Conservation (phyloP, 1,140 invertebrate species). For the Bombus sibiricus region DNA sequence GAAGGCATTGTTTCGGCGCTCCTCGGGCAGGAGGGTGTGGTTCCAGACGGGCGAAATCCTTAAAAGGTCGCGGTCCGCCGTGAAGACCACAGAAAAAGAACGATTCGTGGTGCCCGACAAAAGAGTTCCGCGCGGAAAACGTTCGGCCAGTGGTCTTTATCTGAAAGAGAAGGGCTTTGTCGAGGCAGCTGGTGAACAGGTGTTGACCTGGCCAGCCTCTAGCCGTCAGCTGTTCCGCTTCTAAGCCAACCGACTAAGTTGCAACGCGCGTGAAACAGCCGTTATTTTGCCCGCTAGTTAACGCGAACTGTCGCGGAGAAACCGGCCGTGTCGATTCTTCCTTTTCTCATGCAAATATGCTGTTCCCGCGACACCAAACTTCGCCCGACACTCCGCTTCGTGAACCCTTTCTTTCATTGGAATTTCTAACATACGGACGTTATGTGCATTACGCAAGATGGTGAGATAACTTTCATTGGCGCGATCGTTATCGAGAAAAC, state of each 20-base stretch:
- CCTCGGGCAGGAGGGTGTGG: conserved; percentile 38
- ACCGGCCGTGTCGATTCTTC: conserved; percentile 34
- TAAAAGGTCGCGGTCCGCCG: conserved; percentile 38
- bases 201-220: conserved; percentile 62
- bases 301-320: conserved; percentile 37
- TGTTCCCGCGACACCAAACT: not conserved
- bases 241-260: conserved; percentile 62
- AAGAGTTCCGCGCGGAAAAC: conserved; percentile 49
- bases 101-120: conserved; percentile 32
- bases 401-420: not conserved
- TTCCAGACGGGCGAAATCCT: conserved; percentile 38
- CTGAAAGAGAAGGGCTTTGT: conserved; percentile 51
- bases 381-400: not conserved
- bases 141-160: conserved; percentile 45
- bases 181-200: conserved; percentile 79
- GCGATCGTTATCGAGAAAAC: not conserved
- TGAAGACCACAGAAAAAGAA: conserved; percentile 48
- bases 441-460: not conserved
- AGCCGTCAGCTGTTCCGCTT: conserved; percentile 74
- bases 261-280: conserved; percentile 47
- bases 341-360: conserved; percentile 15
- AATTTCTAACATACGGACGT: not conserved
- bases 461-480: not conserved
- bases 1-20: conserved; percentile 54
- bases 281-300: conserved; percentile 45